These are phyloP conservation scores for Spheniscus mendiculus DNA, from an alignment of 2,113 vertebrate genomes.

Conservation along the genomic window DNA sequence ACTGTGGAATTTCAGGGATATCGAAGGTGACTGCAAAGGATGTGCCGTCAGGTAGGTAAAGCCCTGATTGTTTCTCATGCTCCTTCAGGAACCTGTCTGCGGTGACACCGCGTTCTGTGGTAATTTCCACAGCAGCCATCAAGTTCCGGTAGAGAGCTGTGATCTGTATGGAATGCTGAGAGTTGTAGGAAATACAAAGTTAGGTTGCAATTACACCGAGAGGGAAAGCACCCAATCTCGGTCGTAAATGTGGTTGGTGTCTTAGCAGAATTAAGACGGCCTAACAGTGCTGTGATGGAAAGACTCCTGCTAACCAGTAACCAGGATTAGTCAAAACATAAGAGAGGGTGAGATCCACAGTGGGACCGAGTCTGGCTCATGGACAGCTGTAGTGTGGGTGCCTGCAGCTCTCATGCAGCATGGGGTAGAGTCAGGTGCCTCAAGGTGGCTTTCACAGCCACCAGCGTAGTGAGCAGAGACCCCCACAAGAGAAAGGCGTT, in stretches of 20 bases:
- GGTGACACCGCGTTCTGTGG: accelerated
- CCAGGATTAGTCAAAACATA: not conserved
- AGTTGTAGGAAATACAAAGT: not conserved
- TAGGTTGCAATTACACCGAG: not conserved
- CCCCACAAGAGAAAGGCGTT: not conserved
- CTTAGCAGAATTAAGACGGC: not conserved
- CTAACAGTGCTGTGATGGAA: not conserved
- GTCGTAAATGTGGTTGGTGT: not conserved
- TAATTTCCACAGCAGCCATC: not conserved
- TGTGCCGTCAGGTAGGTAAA: constrained; percentile 88
- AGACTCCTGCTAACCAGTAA: not conserved
- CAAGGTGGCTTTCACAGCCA: not conserved
- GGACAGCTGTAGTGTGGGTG: not conserved
- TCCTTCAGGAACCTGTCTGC: not conserved
- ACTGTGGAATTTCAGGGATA: constrained; percentile 96
- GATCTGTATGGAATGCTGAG: not conserved
- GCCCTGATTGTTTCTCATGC: not conserved
- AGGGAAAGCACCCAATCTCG: not conserved
- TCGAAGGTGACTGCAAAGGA: constrained; percentile 93
- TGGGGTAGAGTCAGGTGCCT: not conserved
- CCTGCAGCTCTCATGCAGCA: accelerated
- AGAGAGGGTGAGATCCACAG: not conserved
- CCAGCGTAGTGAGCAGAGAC: not conserved
- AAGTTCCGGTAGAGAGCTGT: not conserved
- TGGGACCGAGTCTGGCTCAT: not conserved